Conservation (phyloP, 1,140 invertebrate species). For the honey bee (Apis mellifera) region DNA sequence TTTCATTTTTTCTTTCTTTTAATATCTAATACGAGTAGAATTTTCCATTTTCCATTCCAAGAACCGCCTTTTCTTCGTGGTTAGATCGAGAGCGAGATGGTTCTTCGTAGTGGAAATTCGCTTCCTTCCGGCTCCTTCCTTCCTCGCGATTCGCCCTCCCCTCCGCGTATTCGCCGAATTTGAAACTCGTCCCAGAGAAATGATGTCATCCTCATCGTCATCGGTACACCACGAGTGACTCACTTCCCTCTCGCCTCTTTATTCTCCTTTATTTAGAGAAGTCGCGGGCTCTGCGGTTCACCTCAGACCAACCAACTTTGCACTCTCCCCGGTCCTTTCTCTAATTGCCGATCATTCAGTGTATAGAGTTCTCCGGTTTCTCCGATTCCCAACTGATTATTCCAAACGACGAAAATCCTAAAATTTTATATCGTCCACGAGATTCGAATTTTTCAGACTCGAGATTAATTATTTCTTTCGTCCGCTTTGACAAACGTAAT, state of each 20-base stretch:
- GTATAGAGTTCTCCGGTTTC: not conserved
- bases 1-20: too few relatives aligned
- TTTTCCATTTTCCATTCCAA: too few relatives aligned
- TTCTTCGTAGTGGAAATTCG: not conserved
- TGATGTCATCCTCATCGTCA: constrained; percentile 49
- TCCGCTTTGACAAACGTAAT: too few relatives aligned
- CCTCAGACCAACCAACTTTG: not conserved
- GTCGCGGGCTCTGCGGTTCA: not conserved
- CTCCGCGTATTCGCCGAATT: constrained; percentile 34
- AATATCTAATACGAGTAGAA: too few relatives aligned
- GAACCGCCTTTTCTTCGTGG: too few relatives aligned
- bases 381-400: not conserved
- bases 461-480: not conserved
- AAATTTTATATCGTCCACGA: too few relatives aligned
- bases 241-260: constrained; percentile 49
- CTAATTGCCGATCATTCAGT: not conserved
- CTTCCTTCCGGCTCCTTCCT: not conserved
- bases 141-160: not conserved
- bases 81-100: not conserved
- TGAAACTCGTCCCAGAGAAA: constrained; percentile 35
- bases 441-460: too few relatives aligned
- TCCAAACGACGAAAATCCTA: too few relatives aligned
- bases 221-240: constrained; percentile 52
- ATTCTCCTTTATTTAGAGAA: constrained; percentile 37
- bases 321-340: not conserved